Evolutionary conservation across 2,797 vertebrate species (phyloP), one percentile per base, ranked within the genome.

Genomic region (Sebastiscus tertius): DNA sequence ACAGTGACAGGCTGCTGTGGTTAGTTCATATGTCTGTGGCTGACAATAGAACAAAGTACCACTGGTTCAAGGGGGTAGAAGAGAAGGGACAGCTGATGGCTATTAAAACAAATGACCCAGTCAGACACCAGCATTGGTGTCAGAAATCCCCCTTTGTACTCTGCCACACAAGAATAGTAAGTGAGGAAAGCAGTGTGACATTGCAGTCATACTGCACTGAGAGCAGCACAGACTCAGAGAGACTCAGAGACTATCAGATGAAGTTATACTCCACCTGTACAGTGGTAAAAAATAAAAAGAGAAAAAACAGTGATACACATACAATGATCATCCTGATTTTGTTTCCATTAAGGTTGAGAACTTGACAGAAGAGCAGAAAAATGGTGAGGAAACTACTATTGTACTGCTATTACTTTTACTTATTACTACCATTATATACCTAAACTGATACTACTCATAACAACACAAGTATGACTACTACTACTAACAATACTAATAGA

Each of bases 351-450:
- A 96, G 96, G 96, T 96, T 68, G 96, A 96, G 85, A 96, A 96
- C 91, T 87, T 96, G 84, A 96, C 96, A 58, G 96, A 96, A 77
- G 96, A 96, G 80, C 96, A 96, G 85, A 96, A 96, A 94, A 96
- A 96, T 93, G 96, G 96, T 96, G 81, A 95, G 95, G 6, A 81
- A 77, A 64, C 20, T 6, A 5, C 8, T 24, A n/a, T n/a, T 52
- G 18, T n/a, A 9, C 13, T 52, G 20, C 8, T 55, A 2, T 7
- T n/a, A 46, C 5, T 52, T 26, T 18, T 34, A 11, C 2, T 33
- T 39, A 68, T 27, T 16, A 58, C n/a, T n/a, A 59, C 8, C 4
- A 20, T 54, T 27, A 18, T 46, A 55, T 20, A 22, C 12, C 27
- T 24, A 18, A 31, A 12, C 42, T 63, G 36, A 34, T 39, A 18